Evolutionary conservation across 2,113 vertebrate species (phyloP).

Genomic region (Argyrosomus japonicus): DNA sequence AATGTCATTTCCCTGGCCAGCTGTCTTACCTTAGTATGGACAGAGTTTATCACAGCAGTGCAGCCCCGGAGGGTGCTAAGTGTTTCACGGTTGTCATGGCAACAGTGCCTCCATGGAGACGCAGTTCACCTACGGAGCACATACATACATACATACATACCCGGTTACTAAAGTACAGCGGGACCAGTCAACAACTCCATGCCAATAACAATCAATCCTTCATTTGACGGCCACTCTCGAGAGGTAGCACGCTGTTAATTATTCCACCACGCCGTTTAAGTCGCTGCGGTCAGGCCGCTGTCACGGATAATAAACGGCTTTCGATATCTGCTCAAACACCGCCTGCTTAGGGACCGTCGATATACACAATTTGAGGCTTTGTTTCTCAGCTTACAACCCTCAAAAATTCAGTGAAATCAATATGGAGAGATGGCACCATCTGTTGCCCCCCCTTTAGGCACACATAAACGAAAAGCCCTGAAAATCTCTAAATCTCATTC

Average conservation of each 20-base stretch:
- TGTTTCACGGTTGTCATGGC: constrained; percentile 42
- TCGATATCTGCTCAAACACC: background rate
- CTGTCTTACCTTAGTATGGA: accelerated
- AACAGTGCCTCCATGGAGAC: constrained; percentile 26
- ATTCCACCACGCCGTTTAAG: background rate
- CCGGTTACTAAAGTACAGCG: background rate
- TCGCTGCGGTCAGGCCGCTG: background rate
- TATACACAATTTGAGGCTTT: background rate
- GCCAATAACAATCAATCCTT: background rate
- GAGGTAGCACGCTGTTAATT: accelerated
- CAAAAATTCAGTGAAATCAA: background rate
- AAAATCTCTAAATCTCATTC: background rate
- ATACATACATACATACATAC: too few species aligned
- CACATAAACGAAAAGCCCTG: background rate
- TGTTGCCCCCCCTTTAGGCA: background rate
- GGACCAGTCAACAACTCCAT: background rate
- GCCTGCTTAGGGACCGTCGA: background rate
- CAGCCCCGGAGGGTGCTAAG: too few species aligned
- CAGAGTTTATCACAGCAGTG: too few species aligned
- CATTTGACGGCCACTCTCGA: background rate
- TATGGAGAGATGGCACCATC: background rate
- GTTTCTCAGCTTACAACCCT: background rate
- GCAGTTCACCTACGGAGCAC: background rate
- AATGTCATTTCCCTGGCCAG: too few species aligned
- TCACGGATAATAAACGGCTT: background rate